These are phyloP conservation scores for Machaerirhynchus nigripectus DNA, from an alignment of 2,113 vertebrate genomes.

Conservation along the genomic window DNA sequence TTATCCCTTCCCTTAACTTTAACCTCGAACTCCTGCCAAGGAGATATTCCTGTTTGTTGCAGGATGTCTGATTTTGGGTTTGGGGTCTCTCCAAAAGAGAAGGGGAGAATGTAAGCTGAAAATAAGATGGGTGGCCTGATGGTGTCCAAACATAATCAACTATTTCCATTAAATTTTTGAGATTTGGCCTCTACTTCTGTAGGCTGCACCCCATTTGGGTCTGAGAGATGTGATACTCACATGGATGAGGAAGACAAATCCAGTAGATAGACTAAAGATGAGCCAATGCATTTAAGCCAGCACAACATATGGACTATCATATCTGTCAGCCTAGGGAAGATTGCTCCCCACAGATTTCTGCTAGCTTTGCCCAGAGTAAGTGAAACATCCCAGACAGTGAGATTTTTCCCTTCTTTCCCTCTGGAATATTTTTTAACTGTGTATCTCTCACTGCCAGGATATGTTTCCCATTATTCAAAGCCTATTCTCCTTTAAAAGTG, in stretches of 20 bases:
- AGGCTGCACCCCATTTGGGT: background rate
- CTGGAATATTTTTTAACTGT: background rate
- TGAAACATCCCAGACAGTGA: background rate
- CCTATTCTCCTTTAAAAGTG: background rate
- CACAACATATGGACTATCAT: slow-evolving; percentile 28
- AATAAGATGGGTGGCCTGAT: slow-evolving; percentile 10
- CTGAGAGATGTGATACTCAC: background rate
- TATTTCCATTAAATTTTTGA: background rate
- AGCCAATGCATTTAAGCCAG: slow-evolving; percentile 11
- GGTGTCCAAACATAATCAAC: background rate
- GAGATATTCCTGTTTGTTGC: background rate
- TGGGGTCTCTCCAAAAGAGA: slow-evolving; percentile 11
- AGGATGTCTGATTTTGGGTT: slow-evolving; percentile 3
- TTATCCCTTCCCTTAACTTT: background rate
- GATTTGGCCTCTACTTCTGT: slow-evolving; percentile 15
- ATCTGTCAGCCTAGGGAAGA: slow-evolving; percentile 4
- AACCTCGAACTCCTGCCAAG: background rate
- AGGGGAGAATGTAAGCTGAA: background rate
- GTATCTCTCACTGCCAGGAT: background rate
- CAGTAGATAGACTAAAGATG: background rate
- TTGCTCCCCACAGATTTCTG: slow-evolving; percentile 10
- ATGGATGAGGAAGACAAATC: background rate
- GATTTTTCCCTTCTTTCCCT: background rate
- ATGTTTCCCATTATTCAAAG: background rate
- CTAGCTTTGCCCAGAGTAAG: background rate